Base-by-base conservation (phyloP, 1,140 invertebrate species). In the Bombus soroeensis region DNA sequence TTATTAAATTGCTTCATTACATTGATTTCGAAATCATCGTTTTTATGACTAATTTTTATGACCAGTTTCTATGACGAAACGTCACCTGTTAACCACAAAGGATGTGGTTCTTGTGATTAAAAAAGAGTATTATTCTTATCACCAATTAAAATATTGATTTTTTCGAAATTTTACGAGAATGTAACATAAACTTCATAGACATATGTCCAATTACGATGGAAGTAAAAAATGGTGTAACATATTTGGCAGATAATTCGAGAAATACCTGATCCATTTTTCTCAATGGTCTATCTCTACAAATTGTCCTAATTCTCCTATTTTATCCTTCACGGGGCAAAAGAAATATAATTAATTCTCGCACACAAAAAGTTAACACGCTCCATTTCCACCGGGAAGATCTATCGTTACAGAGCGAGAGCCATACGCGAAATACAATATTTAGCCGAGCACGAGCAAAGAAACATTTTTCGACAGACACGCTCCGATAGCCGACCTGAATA, bases 401-500 rank as follows among this genome's bases (percentile, higher is more conserved):
- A 71, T 71, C 39, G 39, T n/a, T n/a, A 8, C 25, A 39, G 13
- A 39, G 70, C 28, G 37, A 28, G 22, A 39, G 28, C 28, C 5
- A 25, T 28, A 37, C 3, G 25, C 37, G 70, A 71, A 71, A 77
- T 39, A 39, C 62, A 39, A 62, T 41, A 62, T 57, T 76, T 59
- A 18, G 22, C 32, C 22, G 0, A n/a, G 9, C 34, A 53, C 25
- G 3, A 25, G 25, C n/a, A 72, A 53, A 72, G 47, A 59, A 75
- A 75, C 34, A 64, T 43, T 74, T 66, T 53, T 22, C 81, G 4
- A 64, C 37, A 3, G n/a, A 12, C 62, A 53, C 62, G 73, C 81
- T 32, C 34, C 73, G 39, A 83, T 77, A 68, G 15, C 18, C 28
- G 34, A 15, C 28, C 28, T 25, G 71, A 83, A 75, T 83, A 32